Evolutionary conservation across 2,888 invertebrate genomes (phyloP), one percentile per base, ranked within the genome.

Genomic region (Agriopis aurantiaria): DNA sequence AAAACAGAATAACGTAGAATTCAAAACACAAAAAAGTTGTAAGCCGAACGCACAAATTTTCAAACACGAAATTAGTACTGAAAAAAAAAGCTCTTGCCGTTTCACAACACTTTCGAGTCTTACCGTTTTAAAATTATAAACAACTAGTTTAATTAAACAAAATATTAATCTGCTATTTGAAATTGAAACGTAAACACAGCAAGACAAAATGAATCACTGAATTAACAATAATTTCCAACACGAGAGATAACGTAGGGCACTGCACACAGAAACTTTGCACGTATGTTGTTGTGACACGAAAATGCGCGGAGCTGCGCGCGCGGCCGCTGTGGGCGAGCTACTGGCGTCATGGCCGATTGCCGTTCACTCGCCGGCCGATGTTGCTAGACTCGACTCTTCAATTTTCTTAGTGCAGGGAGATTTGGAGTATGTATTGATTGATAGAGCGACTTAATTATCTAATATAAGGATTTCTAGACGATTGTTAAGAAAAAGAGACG

Each of bases 331-430:
- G 68, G 68, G 77, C 78, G 75, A 71, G 77, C 76, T 80, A 84
- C 82, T 84, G 80, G 72, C 70, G 73, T 87, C 90, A 90, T 83
- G 92, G 91, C 84, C 91, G 87, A 84, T 81, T 79, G 87, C 91
- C 92, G 89, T 87, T 92, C 92, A 91, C 92, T 91, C 82, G 78
- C 74, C 58, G 76, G 63, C 51, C 68, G 46, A 87, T 84, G 90
- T 88, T 90, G 88, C 89, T 76, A 82, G 68, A 41, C 9, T n/a
- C 8, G 12, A 3, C 12, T 4, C 40, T n/a, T 33, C 0, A 61
- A 65, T 68, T 76, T 67, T 58, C 81, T 77, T 6, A 14, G 8
- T 14, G 14, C 51, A 9, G 72, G 70, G 71, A 69, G 45, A 61
- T 72, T 65, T 41, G 17, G 12, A 7, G 11, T 17, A 4, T n/a